Percentiles rank a stretch among this genome's conserved stretches.
Evolutionary conservation across 2,113 vertebrate genomes (phyloP).

Genomic region (Eretmochelys imbricata): DNA sequence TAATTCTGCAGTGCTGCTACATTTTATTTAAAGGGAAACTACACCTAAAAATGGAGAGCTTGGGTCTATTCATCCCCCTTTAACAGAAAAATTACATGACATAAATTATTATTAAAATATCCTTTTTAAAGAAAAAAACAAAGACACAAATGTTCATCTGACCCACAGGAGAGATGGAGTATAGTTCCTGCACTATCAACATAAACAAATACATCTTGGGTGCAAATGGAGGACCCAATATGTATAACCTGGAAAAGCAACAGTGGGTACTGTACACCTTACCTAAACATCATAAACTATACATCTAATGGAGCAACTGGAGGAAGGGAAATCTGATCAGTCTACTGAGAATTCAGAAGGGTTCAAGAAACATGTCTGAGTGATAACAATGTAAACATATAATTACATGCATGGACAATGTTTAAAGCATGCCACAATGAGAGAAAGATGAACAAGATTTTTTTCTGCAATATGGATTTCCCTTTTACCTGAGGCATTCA

Average conservation of each 20-base stretch:
- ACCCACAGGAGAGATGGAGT: not conserved
- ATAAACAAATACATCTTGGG: not conserved
- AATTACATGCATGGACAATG: slow-evolving; percentile 42
- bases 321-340: not conserved
- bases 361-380: slow-evolving; percentile 2
- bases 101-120: not conserved
- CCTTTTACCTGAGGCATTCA: slow-evolving; percentile 12
- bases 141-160: not conserved
- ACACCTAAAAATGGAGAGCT: not conserved
- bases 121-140: not conserved
- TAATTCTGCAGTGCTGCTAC: not conserved
- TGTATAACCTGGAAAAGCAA: not conserved
- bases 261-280: not conserved
- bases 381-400: slow-evolving; percentile 6
- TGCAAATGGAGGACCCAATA: not conserved
- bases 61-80: slow-evolving; percentile 8
- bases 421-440: slow-evolving; percentile 51
- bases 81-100: not conserved
- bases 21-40: not conserved
- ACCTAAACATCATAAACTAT: not conserved
- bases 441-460: not conserved
- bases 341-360: not conserved
- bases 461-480: slow-evolving; percentile 14
- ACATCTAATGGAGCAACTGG: not conserved
- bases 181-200: not conserved